phyloP scores from a whole-genome alignment of 2,888 invertebrate species.

The Synanthedon myopaeformis region DNA sequence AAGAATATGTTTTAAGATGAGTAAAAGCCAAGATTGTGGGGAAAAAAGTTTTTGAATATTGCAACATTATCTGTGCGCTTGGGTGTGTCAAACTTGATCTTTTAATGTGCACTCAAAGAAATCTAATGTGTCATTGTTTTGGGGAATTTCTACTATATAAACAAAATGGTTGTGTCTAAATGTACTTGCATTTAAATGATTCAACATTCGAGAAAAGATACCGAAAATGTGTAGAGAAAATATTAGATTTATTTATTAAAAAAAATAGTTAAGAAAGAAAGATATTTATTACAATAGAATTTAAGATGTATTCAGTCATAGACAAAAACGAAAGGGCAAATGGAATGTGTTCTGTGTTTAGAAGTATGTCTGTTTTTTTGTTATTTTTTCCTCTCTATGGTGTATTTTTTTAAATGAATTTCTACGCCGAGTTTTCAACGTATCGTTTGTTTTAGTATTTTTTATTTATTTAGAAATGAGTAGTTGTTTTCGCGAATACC shows the following conservation, averaged over 20 bases:
- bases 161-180: constrained; percentile 65
- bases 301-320: constrained; percentile 57
- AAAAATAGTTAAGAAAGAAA: constrained; percentile 51
- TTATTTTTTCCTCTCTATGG: neutral
- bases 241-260: constrained; percentile 63
- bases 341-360: neutral
- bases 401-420: neutral
- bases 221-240: constrained; percentile 50
- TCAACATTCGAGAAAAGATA: constrained; percentile 39
- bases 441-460: neutral
- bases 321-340: constrained; percentile 10
- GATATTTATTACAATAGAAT: constrained; percentile 61
- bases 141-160: constrained; percentile 23
- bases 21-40: neutral
- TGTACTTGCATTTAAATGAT: constrained; percentile 49
- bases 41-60: neutral
- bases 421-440: neutral
- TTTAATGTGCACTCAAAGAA: too few relatives aligned
- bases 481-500: neutral
- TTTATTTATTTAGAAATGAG: neutral
- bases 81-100: too few relatives aligned
- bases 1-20: too few relatives aligned
- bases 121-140: too few relatives aligned
- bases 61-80: too few relatives aligned
- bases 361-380: neutral